phyloP scores from a whole-genome alignment of 2,797 vertebrate genomes.

The Nothura maculosa region DNA sequence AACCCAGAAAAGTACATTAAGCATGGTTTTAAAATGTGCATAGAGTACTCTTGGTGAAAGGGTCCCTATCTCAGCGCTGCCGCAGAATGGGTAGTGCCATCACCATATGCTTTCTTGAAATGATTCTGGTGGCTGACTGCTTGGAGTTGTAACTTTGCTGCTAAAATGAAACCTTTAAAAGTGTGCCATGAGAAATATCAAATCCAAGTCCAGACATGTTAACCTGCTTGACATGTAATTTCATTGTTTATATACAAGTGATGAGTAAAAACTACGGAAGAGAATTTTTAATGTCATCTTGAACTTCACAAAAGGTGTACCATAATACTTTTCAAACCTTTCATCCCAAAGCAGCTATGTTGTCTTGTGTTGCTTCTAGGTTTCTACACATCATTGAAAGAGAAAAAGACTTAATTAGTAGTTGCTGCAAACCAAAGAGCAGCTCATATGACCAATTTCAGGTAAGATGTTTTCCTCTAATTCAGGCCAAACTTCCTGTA shows the following conservation, averaged over 20 bases:
- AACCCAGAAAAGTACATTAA: neutral
- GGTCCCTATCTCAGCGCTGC: neutral
- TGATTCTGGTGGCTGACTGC: neutral
- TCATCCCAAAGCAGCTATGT: slow-evolving; percentile 12
- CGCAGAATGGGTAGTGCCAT: neutral
- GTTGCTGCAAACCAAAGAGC: slow-evolving; percentile 16
- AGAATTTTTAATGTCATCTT: neutral
- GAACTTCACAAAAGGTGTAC: slow-evolving; percentile 36
- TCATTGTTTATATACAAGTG: neutral
- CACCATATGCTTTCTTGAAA: neutral
- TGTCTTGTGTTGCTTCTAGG: slow-evolving; percentile 42
- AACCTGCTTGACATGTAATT: neutral
- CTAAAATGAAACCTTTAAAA: neutral
- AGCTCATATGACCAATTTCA: neutral
- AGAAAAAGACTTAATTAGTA: slow-evolving; percentile 50
- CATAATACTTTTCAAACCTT: slow-evolving; percentile 36
- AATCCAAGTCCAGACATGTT: slow-evolving; percentile 2
- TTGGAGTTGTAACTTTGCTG: neutral
- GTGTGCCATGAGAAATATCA: neutral
- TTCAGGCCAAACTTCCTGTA: no score
- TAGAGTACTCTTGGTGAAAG: neutral
- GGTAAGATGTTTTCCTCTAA: no score
- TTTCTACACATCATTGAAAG: slow-evolving; percentile 41
- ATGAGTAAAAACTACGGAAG: slow-evolving; percentile 10
- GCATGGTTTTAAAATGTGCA: slow-evolving; percentile 31